Base-by-base conservation (phyloP, 2,113 vertebrate species). In the Andinoacara biseriatus region DNA sequence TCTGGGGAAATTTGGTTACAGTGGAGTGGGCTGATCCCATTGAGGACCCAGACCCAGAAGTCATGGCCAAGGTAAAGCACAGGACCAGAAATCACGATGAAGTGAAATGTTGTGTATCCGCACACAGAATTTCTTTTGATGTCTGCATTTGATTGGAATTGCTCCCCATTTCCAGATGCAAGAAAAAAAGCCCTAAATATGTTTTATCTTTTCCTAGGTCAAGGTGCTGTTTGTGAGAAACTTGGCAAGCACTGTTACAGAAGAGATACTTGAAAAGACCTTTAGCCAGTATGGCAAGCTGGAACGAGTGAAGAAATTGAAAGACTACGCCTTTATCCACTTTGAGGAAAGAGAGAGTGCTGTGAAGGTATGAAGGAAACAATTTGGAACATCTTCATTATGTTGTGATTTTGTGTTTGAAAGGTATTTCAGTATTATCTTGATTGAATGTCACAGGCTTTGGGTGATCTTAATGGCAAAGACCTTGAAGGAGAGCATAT, bases 1-100 rank as follows among this genome's bases (percentile, higher is more conserved):
- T 99, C 84, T 99, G 98, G 98, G 97, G 98, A 72, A 99, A 99
- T 76, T 97, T 99, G 92, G 98, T 99, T 92, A 99, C 98, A 1
- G 98, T 99, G 83, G 98, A 99, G 87, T 99, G 98, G 98, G 98
- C 98, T 31, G 98, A 99, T 83, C 98, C 98, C 80, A 99, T 99
- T 83, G 98, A 99, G 96, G 98, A 99, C 92, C 98, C 98, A 57
- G 98, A 99, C 89, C 98, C 98, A 59, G 98, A 99, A 94, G 98
- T 99, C 88, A 99, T 99, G 98, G 97, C 98, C 86, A 99, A 99
- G 97, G 98, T 99, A 95, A 96, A 84, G 38, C 56, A 38, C 10
- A 13, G 10, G 8, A 8, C 10, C 6, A 72, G 52, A 72, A 1
- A 22, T 57, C 26, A 20, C 4, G 10, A 8, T 17, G 26, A 26